A percentile compares a stretch with the other conserved stretches of the same genome.
These are phyloP conservation scores for Willowsia nigromaculata DNA, from an alignment of 2,888 invertebrate genomes.

Conservation along the genomic window DNA sequence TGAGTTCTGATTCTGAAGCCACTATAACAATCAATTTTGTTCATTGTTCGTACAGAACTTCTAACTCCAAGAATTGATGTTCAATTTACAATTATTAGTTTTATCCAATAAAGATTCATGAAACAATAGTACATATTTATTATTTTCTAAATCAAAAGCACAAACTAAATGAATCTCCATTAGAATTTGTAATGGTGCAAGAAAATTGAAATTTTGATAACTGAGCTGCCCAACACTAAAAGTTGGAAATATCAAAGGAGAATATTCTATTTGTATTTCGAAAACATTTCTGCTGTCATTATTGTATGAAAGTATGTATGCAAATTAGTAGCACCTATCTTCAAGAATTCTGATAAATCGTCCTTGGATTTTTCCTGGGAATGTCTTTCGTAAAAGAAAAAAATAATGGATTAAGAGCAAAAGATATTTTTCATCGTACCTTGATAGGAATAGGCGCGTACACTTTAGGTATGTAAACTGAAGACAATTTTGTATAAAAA, in stretches of 20 bases:
- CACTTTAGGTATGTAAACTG: not conserved
- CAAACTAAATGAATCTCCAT: not conserved
- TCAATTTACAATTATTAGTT: no score
- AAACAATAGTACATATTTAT: no score
- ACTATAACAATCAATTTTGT: not conserved
- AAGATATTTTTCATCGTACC: slow-evolving; percentile 63
- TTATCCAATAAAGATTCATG: no score
- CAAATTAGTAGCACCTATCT: not conserved
- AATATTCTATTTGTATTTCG: not conserved
- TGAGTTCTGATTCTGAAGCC: no score
- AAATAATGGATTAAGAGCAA: not conserved
- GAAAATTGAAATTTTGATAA: not conserved
- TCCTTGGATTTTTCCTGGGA: slow-evolving; percentile 52
- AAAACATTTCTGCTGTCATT: no score
- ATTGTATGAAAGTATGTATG: no score
- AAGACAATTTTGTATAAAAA: not conserved
- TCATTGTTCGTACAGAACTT: not conserved
- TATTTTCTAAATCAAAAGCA: not conserved
- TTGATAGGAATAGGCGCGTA: slow-evolving; percentile 5
- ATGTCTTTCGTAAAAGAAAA: slow-evolving; percentile 60
- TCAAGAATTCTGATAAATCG: slow-evolving; percentile 23
- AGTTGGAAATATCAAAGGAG: not conserved
- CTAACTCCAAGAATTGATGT: no score
- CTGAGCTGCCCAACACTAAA: no score
- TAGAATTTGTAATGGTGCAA: not conserved